These are phyloP conservation scores for Eledone cirrhosa DNA, from an alignment of 2,888 invertebrate species.

Conservation along the genomic window DNA sequence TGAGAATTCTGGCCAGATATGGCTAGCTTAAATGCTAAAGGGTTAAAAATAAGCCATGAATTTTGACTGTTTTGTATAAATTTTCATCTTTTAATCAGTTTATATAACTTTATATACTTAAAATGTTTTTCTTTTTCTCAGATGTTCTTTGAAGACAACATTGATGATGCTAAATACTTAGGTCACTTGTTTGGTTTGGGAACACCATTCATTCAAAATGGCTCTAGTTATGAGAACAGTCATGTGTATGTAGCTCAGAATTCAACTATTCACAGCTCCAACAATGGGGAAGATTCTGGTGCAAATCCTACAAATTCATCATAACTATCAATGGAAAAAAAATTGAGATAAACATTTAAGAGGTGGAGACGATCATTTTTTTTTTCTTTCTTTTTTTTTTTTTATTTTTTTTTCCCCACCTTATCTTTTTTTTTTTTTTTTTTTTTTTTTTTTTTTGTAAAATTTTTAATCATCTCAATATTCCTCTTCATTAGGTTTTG, in stretches of 20 bases:
- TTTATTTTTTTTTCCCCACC: background rate
- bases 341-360: background rate
- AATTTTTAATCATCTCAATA: no score
- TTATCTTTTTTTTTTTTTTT: no score
- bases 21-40: no score
- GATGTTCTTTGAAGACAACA: constrained; percentile 99
- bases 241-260: constrained; percentile 25
- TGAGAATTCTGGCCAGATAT: no score
- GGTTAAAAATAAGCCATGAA: no score
- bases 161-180: constrained; percentile 95
- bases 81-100: no score
- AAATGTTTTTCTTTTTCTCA: background rate
- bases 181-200: constrained; percentile 96
- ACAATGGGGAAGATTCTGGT: constrained; percentile 16
- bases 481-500: no score
- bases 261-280: constrained; percentile 21
- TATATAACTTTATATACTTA: no score
- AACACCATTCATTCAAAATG: constrained; percentile 69
- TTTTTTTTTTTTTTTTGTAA: background rate
- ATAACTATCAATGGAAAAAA: background rate
- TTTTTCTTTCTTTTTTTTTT: background rate
- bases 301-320: constrained; percentile 17
- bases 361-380: constrained; percentile 12
- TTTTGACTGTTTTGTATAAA: no score
- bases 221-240: constrained; percentile 32